Conservation (phyloP, 2,797 vertebrate species). For the Malacoraja senta region DNA sequence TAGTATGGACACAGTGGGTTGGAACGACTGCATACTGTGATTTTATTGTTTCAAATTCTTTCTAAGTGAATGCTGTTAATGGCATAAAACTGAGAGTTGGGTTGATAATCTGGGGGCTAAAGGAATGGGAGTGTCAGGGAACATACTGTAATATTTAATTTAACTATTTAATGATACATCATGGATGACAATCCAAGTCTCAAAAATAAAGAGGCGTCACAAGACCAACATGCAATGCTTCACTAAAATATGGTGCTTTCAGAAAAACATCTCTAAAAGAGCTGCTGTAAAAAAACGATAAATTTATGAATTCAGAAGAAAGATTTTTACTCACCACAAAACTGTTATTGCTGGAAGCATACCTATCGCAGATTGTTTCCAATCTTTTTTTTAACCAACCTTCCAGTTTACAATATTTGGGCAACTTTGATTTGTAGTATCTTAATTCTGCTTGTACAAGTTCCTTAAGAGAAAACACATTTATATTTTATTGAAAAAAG, state of each 20-base stretch:
- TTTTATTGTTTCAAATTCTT: too few relatives aligned
- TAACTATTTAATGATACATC: neutral
- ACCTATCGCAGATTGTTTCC: slow-evolving; percentile 56
- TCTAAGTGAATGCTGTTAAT: too few relatives aligned
- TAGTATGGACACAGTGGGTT: too few relatives aligned
- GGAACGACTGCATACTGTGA: too few relatives aligned
- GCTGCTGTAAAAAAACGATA: too few relatives aligned
- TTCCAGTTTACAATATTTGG: slow-evolving; percentile 61
- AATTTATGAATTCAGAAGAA: neutral
- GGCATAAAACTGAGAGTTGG: too few relatives aligned
- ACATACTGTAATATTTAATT: too few relatives aligned
- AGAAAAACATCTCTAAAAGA: neutral
- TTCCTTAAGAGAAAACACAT: slow-evolving; percentile 43
- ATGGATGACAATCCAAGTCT: neutral
- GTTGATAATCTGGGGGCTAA: too few relatives aligned
- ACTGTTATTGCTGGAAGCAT: slow-evolving; percentile 48
- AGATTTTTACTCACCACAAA: slow-evolving; percentile 59
- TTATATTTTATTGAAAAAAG: neutral
- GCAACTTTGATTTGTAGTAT: slow-evolving; percentile 50
- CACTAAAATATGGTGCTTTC: neutral
- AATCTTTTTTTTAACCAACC: slow-evolving; percentile 63
- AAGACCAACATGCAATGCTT: neutral
- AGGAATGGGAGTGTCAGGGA: too few relatives aligned
- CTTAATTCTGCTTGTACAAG: slow-evolving; percentile 54
- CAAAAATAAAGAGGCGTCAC: neutral